Conservation (phyloP, 2,113 vertebrate species). For the Megaceryle torquata region DNA sequence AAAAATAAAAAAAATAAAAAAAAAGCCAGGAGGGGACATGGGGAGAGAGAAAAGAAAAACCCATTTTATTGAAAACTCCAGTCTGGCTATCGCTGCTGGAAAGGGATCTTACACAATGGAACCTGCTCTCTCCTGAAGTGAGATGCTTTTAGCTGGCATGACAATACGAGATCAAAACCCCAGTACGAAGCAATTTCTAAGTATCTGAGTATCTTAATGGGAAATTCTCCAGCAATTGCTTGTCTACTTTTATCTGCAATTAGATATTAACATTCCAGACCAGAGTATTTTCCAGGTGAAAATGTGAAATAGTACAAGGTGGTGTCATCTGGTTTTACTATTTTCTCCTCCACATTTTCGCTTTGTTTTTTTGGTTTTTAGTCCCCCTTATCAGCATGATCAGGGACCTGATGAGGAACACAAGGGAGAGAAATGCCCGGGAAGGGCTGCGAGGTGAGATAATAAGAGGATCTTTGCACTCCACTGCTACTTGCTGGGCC, state of each 20-base stretch:
- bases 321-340: not conserved
- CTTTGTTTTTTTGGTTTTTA: not conserved
- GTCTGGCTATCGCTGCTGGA: not conserved
- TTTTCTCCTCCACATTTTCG: not conserved
- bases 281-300: constrained; percentile 1
- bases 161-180: constrained; percentile 43
- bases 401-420: constrained; percentile 37
- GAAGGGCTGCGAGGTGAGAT: not conserved
- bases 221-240: constrained; percentile 56
- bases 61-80: not conserved
- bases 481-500: not conserved
- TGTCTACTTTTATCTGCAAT: constrained; percentile 57
- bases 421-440: not conserved
- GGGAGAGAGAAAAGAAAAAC: not conserved
- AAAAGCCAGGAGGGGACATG: accelerated
- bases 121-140: not conserved
- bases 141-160: constrained; percentile 5
- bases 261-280: constrained; percentile 53
- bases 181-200: not conserved
- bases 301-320: constrained; percentile 28
- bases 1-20: not conserved
- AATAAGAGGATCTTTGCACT: not conserved
- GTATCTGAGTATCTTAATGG: constrained; percentile 69
- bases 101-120: not conserved
- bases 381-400: not conserved